phyloP scores from a whole-genome alignment of 1,140 invertebrate genomes.

The Drosophila kikkawai region DNA sequence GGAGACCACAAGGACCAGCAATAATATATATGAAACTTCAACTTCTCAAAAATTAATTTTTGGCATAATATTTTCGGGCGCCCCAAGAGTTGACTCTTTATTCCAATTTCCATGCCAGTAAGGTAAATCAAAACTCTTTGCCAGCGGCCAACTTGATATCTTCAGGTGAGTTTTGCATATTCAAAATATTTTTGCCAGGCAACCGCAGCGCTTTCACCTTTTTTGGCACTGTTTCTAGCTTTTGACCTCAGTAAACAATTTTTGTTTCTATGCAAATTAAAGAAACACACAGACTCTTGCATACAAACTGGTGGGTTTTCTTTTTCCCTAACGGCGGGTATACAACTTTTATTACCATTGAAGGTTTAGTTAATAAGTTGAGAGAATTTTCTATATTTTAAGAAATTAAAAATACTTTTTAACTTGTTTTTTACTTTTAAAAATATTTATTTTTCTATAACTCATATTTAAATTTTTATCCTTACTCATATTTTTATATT shows the following conservation, averaged over 20 bases:
- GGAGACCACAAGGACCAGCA: background rate
- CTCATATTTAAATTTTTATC: background rate
- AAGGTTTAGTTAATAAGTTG: background rate
- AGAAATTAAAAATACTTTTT: background rate
- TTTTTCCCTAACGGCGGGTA: background rate
- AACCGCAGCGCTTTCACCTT: slow-evolving; percentile 25
- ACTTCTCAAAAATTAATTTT: slow-evolving; percentile 4
- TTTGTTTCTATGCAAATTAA: slow-evolving; percentile 9
- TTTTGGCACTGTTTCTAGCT: slow-evolving; percentile 25
- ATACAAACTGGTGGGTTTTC: background rate
- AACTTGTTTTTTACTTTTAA: background rate
- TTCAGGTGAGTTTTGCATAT: slow-evolving; percentile 38
- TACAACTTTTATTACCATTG: background rate
- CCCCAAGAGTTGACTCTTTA: background rate
- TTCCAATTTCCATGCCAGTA: background rate
- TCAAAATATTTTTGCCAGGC: slow-evolving; percentile 46
- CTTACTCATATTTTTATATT: background rate
- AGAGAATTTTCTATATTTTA: background rate
- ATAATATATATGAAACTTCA: background rate
- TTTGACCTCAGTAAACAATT: slow-evolving; percentile 35
- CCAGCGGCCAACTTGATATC: slow-evolving; percentile 19
- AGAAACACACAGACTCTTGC: slow-evolving; percentile 3
- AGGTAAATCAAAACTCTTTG: slow-evolving; percentile 23
- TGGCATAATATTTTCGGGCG: background rate
- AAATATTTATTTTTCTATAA: background rate